Percentiles rank a stretch among this genome's conserved stretches.
phyloP scores from a whole-genome alignment of 92 coral and sea anemone species.

The Porites divaricata region DNA sequence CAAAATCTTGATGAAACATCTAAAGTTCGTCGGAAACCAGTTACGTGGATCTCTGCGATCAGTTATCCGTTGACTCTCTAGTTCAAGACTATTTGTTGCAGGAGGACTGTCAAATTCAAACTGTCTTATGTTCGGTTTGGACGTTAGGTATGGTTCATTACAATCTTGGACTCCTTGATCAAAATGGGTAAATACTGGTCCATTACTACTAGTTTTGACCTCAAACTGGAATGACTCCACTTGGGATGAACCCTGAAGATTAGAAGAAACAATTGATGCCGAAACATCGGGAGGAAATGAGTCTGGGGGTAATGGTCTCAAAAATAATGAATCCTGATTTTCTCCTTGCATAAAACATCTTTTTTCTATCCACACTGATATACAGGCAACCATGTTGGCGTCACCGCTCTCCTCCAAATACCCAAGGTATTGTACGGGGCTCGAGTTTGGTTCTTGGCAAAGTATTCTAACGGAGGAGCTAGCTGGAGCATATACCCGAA shows the following conservation, averaged over 20 bases:
- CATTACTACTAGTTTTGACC: not conserved
- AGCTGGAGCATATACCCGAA: slow-evolving; percentile 9
- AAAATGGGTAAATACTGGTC: slow-evolving; percentile 3
- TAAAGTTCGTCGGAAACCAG: not conserved
- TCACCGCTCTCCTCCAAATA: slow-evolving; percentile 16
- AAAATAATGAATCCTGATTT: not conserved
- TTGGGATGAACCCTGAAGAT: not conserved
- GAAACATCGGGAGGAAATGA: not conserved
- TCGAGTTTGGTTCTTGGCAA: not conserved
- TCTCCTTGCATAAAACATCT: slow-evolving; percentile 19
- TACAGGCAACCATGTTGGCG: not conserved
- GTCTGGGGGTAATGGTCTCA: not conserved
- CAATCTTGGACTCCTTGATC: not conserved
- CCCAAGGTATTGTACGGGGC: not conserved
- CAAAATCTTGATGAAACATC: slow-evolving; percentile 13
- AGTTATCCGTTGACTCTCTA: not conserved
- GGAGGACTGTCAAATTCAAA: not conserved
- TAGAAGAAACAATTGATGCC: not conserved
- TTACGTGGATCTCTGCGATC: not conserved
- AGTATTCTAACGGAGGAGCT: slow-evolving; percentile 15
- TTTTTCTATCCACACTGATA: slow-evolving; percentile 20
- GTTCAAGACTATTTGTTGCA: not conserved
- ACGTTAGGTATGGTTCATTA: not conserved
- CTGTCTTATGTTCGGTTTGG: not conserved
- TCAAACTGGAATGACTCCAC: not conserved